Evolutionary conservation across 2,888 invertebrate species (phyloP), one percentile per base, ranked within the genome.

Genomic region (Hyposoter dolosus): DNA sequence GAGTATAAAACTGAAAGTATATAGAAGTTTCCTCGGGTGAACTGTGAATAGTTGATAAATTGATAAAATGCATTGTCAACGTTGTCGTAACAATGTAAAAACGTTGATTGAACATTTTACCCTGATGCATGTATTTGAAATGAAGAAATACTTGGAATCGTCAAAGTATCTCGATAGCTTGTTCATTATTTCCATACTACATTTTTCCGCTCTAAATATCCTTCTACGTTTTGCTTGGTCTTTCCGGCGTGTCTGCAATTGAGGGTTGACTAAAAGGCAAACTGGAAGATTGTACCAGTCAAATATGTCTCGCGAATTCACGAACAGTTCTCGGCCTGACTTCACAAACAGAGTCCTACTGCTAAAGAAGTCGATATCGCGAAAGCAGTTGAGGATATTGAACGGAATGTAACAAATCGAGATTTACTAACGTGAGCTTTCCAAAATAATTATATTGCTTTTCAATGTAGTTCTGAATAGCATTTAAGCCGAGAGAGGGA

Each of bases 371-470:
- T 32, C 66, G 32, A 69, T 76, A 79, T 72, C 50, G 28, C 72
- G 50, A 63, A 71, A 76, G 56, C 66, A 68, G 68, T 60, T 43
- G 43, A 63, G 72, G 53, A 53, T 60, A 68, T 63, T 60, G 43
- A 53, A 47, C 35, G 23, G 43, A 35, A 28, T 40, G 65, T 77
- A 72, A 83, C 60, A 76, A 47, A 66, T 75, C 56, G 66, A 47
- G 69, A 40, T 68, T 65, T 43, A 68, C 77, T 66, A 53, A 43
- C 15, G 68, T 23, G 50, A 66, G n/a, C 35, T 35, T 47, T 72
- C 72, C 10, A 23, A 72, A 80, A 77, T 85, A 72, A 80, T 85
- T 80, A 66, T 76, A 66, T 72, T 35, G 23, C 72, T 77, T 83
- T 72, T 68, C 68, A 80, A 83, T 80, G 68, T 80, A 77, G 76